Evolutionary conservation across 2,888 invertebrate genomes (phyloP).

Genomic region (Cephalotes varians): DNA sequence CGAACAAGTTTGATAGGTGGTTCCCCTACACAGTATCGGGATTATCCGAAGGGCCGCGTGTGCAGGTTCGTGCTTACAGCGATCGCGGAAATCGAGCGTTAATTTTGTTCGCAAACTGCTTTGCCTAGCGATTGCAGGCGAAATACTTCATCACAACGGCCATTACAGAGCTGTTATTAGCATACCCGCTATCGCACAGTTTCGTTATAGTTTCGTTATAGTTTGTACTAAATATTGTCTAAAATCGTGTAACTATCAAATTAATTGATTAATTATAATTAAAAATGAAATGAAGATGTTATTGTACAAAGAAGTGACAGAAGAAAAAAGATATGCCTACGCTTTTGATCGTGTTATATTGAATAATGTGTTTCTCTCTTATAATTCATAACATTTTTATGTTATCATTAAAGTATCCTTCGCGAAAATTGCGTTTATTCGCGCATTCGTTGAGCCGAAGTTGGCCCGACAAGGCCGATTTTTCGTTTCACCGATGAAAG

Average conservation of each 20-base stretch:
- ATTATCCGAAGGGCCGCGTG: slow-evolving; percentile 56
- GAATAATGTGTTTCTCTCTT: neutral
- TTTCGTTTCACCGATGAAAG: slow-evolving; percentile 36
- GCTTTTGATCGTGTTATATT: neutral
- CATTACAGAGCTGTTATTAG: slow-evolving; percentile 15
- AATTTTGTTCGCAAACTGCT: slow-evolving; percentile 51
- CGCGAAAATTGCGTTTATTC: neutral
- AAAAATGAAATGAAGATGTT: neutral
- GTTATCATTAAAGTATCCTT: neutral
- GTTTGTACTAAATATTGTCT: neutral
- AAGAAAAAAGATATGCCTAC: neutral
- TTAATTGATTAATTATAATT: neutral
- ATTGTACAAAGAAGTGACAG: neutral
- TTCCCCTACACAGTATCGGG: slow-evolving; percentile 50
- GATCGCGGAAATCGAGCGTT: slow-evolving; percentile 54
- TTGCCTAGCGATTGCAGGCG: slow-evolving; percentile 11
- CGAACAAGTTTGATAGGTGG: slow-evolving; percentile 60
- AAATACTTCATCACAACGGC: slow-evolving; percentile 27
- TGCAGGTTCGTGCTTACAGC: slow-evolving; percentile 46
- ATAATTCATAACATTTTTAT: neutral
- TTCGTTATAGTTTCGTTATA: neutral
- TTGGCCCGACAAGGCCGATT: slow-evolving; percentile 14
- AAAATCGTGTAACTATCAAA: neutral
- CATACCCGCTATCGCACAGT: neutral
- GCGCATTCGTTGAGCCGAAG: slow-evolving; percentile 11